Evolutionary conservation across 2,113 vertebrate species (phyloP).

Genomic region (Etia nguti): DNA sequence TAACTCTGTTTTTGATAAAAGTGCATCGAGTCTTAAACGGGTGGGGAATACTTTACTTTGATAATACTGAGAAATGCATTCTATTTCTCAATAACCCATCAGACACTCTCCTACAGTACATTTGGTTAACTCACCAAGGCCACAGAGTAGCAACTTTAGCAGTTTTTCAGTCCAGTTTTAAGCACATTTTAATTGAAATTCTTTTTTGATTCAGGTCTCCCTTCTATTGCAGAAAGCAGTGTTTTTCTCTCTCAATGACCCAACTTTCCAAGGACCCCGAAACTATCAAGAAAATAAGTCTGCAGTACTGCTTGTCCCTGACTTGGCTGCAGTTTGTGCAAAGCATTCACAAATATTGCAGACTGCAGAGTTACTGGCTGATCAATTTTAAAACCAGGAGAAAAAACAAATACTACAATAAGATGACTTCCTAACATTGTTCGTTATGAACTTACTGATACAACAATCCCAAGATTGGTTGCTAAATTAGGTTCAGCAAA

Average conservation of each 20-base stretch:
- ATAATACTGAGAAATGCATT: not conserved
- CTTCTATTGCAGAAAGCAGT: not conserved
- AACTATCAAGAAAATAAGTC: not conserved
- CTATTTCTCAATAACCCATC: not conserved
- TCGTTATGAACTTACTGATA: not conserved
- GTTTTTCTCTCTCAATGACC: not conserved
- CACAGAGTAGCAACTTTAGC: not conserved
- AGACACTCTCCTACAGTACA: not conserved
- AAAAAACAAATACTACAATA: not conserved
- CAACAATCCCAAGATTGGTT: not conserved
- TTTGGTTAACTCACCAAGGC: not conserved
- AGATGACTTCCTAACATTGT: not conserved
- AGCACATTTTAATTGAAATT: not conserved
- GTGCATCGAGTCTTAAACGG: not conserved
- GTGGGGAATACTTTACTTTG: not conserved
- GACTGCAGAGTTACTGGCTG: not conserved
- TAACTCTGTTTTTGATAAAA: constrained; percentile 3
- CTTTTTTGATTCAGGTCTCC: not conserved
- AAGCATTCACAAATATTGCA: not conserved
- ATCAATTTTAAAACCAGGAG: not conserved
- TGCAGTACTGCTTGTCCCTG: not conserved
- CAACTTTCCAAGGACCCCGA: not conserved
- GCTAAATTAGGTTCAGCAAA: not conserved
- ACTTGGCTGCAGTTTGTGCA: not conserved
- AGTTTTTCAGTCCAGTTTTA: not conserved